phyloP scores from a whole-genome alignment of 2,113 vertebrate genomes.

The Trichomycterus rosablanca region DNA sequence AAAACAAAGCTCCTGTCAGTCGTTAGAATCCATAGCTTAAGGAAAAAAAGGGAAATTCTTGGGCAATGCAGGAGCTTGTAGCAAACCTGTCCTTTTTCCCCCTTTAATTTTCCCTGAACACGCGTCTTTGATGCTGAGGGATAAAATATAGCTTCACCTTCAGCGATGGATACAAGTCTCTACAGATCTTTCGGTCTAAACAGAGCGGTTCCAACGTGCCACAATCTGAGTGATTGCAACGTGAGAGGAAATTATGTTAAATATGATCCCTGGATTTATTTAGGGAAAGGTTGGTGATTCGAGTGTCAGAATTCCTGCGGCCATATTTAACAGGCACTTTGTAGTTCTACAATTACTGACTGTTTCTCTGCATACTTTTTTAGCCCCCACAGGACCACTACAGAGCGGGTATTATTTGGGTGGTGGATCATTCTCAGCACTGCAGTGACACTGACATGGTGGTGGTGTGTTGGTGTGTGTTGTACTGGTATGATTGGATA shows the following conservation, averaged over 20 bases:
- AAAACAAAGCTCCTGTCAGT: slow-evolving; percentile 21
- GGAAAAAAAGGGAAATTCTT: slow-evolving; percentile 33
- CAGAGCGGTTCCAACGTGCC: slow-evolving; percentile 28
- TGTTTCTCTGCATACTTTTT: no score
- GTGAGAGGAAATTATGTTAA: slow-evolving; percentile 36
- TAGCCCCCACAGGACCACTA: no score
- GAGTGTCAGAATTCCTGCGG: slow-evolving; percentile 49
- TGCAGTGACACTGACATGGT: no score
- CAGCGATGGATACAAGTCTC: slow-evolving; percentile 46
- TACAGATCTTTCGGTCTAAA: slow-evolving; percentile 44
- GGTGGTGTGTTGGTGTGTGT: no score
- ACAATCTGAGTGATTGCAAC: slow-evolving; percentile 3
- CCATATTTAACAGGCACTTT: slow-evolving; percentile 52
- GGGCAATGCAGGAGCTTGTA: slow-evolving; percentile 24
- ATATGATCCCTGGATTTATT: slow-evolving; percentile 40
- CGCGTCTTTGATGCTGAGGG: slow-evolving; percentile 41
- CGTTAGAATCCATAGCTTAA: slow-evolving; percentile 22
- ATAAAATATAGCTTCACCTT: slow-evolving; percentile 49
- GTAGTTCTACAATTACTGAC: slow-evolving; percentile 16
- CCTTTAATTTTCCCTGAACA: slow-evolving; percentile 28
- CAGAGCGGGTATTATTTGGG: no score
- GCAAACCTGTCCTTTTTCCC: slow-evolving; percentile 5
- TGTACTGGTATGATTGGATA: no score
- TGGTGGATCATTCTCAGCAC: no score
- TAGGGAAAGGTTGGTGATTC: slow-evolving; percentile 41